Evolutionary conservation across 1,140 invertebrate species (phyloP).

Genomic region (Trachymyrmex cornetzi): DNA sequence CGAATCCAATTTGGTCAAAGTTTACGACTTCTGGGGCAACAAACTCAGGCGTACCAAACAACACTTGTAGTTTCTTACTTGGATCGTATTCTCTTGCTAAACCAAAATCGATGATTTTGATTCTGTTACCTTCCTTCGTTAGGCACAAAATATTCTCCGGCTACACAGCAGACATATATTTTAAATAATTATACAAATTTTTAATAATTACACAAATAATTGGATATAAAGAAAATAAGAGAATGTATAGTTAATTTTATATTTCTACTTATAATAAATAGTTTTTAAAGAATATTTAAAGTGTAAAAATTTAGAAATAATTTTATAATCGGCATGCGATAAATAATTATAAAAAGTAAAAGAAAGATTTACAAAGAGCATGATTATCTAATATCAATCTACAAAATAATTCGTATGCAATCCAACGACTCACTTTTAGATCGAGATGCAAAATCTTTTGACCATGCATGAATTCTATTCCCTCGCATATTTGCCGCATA

Average conservation of each 20-base stretch:
- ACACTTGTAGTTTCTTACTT: slow-evolving; percentile 95
- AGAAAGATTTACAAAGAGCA: too few relatives aligned
- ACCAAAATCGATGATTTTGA: slow-evolving; percentile 99
- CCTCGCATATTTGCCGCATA: slow-evolving; percentile 98
- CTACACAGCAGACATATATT: slow-evolving; percentile 86
- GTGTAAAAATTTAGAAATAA: not conserved
- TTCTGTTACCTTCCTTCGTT: slow-evolving; percentile 97
- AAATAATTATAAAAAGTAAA: too few relatives aligned
- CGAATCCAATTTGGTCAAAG: slow-evolving; percentile 97
- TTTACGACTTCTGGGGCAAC: slow-evolving; percentile 99
- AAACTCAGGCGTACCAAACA: slow-evolving; percentile 99
- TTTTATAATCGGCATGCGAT: too few relatives aligned
- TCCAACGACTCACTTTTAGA: slow-evolving; percentile 92
- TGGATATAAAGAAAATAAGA: not conserved
- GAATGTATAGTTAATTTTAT: not conserved
- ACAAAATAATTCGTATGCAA: not conserved
- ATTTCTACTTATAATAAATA: not conserved
- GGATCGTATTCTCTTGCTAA: slow-evolving; percentile 97
- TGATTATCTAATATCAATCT: too few relatives aligned
- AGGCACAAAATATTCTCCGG: slow-evolving; percentile 99
- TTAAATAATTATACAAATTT: not conserved
- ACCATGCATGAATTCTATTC: slow-evolving; percentile 97
- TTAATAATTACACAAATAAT: not conserved
- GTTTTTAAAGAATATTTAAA: not conserved
- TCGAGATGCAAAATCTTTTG: slow-evolving; percentile 98